Conservation (phyloP, 2,113 vertebrate species). For the Tupaia chinensis region DNA sequence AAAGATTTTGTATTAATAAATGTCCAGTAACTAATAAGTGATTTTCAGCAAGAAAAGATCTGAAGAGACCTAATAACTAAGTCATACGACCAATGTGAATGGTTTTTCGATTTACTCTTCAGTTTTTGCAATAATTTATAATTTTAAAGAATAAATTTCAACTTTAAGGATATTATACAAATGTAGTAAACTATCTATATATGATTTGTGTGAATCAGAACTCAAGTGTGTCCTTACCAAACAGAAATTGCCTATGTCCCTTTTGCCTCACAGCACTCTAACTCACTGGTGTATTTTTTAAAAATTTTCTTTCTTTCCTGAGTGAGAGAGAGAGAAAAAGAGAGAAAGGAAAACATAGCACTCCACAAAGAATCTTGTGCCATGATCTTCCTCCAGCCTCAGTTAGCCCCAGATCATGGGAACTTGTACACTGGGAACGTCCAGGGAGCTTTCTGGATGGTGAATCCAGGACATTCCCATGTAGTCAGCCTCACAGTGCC, state of each 20-base stretch:
- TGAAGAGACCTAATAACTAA: neutral
- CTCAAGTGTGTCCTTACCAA: neutral
- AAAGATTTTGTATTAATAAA: conserved; percentile 20
- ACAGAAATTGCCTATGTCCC: neutral
- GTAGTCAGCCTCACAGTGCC: too few relatives aligned
- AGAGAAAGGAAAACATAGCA: too few relatives aligned
- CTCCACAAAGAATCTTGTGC: too few relatives aligned
- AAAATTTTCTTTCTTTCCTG: neutral
- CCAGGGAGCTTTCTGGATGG: too few relatives aligned
- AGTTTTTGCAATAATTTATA: neutral
- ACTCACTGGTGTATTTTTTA: conserved; percentile 5
- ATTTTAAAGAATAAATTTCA: conserved; percentile 3
- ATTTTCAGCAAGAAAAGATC: neutral
- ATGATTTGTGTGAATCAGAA: neutral
- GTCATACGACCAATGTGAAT: neutral
- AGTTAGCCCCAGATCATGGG: too few relatives aligned
- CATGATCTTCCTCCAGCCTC: too few relatives aligned
- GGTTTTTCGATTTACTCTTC: neutral
- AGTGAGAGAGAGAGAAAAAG: too few relatives aligned
- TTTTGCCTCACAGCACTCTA: neutral
- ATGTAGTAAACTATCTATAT: neutral
- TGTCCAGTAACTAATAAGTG: neutral
- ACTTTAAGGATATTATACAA: neutral
- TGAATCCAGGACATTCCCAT: too few relatives aligned
- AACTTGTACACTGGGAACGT: too few relatives aligned